A percentile compares a stretch with the other conserved stretches of the same genome.
Evolutionary conservation across 2,888 invertebrate species (phyloP).

Genomic region (Parascotia fuliginaria): DNA sequence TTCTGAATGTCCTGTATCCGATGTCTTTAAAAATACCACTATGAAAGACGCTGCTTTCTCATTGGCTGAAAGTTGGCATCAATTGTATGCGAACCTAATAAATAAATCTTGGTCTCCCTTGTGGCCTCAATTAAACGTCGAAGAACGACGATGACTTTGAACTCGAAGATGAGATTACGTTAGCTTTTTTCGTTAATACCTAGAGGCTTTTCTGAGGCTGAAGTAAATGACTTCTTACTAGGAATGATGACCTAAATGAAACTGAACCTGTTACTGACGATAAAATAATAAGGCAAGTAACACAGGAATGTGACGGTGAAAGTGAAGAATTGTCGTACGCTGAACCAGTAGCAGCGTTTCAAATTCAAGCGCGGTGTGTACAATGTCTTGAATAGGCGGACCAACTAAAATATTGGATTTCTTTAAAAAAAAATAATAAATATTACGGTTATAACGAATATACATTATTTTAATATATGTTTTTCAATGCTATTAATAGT

Average conservation of each 20-base stretch:
- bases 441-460: too few species aligned
- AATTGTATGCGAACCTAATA: slow-evolving; percentile 6
- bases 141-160: slow-evolving; percentile 1
- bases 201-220: slow-evolving; percentile 13
- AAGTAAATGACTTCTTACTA: slow-evolving; percentile 13
- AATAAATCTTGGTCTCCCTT: slow-evolving; percentile 4
- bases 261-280: slow-evolving; percentile 19
- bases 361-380: slow-evolving; percentile 5
- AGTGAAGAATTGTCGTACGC: too few species aligned
- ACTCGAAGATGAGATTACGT: slow-evolving; percentile 10
- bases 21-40: slow-evolving; percentile 12
- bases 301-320: slow-evolving; percentile 8
- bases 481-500: too few species aligned
- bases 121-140: slow-evolving; percentile 5
- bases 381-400: slow-evolving; percentile 16
- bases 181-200: slow-evolving; percentile 7
- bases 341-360: slow-evolving; percentile 14
- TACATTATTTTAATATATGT: too few species aligned
- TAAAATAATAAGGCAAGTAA: slow-evolving; percentile 17
- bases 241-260: slow-evolving; percentile 12
- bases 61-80: slow-evolving; percentile 19
- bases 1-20: slow-evolving; percentile 2
- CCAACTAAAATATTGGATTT: slow-evolving; percentile 12
- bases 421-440: slow-evolving; percentile 16
- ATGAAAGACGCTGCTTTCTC: slow-evolving; percentile 24